Conservation (phyloP, 2,797 vertebrate genomes). For the Chelon auratus region DNA sequence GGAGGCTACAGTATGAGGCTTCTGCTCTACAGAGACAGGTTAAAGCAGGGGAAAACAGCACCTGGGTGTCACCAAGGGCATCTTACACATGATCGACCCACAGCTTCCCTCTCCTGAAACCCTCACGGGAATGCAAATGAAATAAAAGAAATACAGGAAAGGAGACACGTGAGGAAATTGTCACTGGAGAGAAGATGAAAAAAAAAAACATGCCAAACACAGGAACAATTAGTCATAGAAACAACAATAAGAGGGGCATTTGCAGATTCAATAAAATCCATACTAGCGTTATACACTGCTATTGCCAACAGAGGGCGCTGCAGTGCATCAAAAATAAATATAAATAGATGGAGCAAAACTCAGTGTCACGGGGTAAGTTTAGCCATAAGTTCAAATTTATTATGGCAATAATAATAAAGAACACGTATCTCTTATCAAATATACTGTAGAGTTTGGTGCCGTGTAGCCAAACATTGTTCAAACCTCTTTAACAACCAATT, state of each 20-base stretch:
- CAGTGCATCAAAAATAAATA: constrained; percentile 29
- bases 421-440: too few species aligned
- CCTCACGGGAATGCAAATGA: constrained; percentile 45
- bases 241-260: neutral
- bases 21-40: constrained; percentile 54
- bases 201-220: constrained; percentile 47
- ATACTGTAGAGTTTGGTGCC: neutral
- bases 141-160: constrained; percentile 48
- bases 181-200: constrained; percentile 15
- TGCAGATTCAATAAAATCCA: neutral
- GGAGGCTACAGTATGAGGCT: constrained; percentile 38
- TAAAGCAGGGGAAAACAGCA: constrained; percentile 61
- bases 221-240: constrained; percentile 24
- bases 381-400: neutral
- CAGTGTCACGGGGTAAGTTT: neutral
- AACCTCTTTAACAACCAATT: neutral
- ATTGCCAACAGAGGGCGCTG: constrained; percentile 70
- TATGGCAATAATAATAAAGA: neutral
- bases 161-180: constrained; percentile 43
- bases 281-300: neutral
- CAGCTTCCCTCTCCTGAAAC: constrained; percentile 72
- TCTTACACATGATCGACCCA: constrained; percentile 78
- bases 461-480: neutral
- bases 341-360: neutral
- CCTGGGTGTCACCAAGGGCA: constrained; percentile 81